phyloP scores from a whole-genome alignment of 1,140 invertebrate species.

The Aphaenogaster ashmeadi region DNA sequence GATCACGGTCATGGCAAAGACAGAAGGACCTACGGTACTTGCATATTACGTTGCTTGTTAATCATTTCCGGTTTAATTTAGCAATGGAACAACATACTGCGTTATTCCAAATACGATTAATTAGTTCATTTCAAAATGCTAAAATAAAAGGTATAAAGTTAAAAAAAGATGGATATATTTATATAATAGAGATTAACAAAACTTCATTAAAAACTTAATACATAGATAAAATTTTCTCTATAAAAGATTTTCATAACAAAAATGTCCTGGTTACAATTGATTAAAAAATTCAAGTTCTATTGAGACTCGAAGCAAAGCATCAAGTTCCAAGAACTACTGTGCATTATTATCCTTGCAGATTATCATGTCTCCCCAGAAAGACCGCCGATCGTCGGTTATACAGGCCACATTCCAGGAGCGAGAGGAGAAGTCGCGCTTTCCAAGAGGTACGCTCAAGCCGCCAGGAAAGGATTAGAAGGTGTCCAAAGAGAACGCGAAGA shows the following conservation, averaged over 20 bases:
- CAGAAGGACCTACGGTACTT: constrained; percentile 79
- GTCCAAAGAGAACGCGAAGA: constrained; percentile 88
- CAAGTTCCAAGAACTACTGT: not conserved
- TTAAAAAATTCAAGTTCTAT: not conserved
- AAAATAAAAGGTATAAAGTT: not conserved
- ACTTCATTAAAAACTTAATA: not conserved
- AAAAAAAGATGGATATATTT: not conserved
- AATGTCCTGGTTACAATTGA: not conserved
- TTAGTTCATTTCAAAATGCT: not conserved
- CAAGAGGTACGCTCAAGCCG: constrained; percentile 90
- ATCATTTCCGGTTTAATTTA: not conserved
- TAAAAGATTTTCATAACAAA: not conserved
- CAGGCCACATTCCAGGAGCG: constrained; percentile 91
- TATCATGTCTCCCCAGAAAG: constrained; percentile 90
- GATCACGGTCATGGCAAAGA: constrained; percentile 77
- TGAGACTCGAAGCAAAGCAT: not conserved
- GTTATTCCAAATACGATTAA: not conserved
- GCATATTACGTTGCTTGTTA: not conserved
- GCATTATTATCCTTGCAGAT: constrained; percentile 84
- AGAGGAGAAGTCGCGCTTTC: constrained; percentile 90
- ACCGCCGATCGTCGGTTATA: constrained; percentile 91
- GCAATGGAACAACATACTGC: not conserved
- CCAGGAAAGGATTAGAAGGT: constrained; percentile 89
- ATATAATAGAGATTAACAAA: not conserved
- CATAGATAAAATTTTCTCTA: not conserved